These are phyloP conservation scores for Aurelia aurita DNA, from an alignment of 30 jellyfish, hydroid and myxozoan species.

Conservation along the genomic window DNA sequence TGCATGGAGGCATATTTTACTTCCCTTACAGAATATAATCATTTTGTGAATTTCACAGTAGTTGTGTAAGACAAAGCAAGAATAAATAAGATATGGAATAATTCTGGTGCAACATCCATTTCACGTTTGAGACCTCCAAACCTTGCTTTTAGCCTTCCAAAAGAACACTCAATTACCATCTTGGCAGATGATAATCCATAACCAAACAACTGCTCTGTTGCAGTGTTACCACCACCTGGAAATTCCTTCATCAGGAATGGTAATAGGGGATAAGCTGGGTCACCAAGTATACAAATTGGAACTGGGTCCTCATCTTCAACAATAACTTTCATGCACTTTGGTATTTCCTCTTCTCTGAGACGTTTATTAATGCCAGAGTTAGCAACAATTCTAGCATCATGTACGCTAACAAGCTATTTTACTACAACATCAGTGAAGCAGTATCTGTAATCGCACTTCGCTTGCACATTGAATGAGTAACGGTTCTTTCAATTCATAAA, in stretches of 20 bases:
- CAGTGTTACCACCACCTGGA: slow-evolving; percentile 48
- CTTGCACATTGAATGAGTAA: slow-evolving; percentile 60
- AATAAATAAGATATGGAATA: slow-evolving; percentile 23
- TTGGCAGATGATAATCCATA: slow-evolving; percentile 61
- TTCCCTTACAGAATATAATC: too few species aligned
- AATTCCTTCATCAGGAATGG: slow-evolving; percentile 74
- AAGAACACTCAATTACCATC: slow-evolving; percentile 68
- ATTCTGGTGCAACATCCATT: slow-evolving; percentile 19
- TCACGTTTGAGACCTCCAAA: slow-evolving; percentile 45
- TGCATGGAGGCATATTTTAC: too few species aligned
- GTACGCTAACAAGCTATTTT: slow-evolving; percentile 70
- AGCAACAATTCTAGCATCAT: slow-evolving; percentile 54
- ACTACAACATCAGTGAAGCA: slow-evolving; percentile 63
- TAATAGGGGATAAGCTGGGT: slow-evolving; percentile 82
- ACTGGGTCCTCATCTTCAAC: slow-evolving; percentile 58
- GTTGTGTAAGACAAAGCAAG: slow-evolving; percentile 53
- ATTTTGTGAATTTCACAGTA: slow-evolving; percentile 41
- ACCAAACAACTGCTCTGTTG: slow-evolving; percentile 65
- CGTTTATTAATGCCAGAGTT: slow-evolving; percentile 33
- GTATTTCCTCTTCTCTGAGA: slow-evolving; percentile 27
- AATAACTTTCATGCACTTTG: slow-evolving; percentile 38
- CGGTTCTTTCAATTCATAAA: slow-evolving; percentile 39
- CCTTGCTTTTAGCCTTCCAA: slow-evolving; percentile 70
- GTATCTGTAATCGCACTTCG: slow-evolving; percentile 58
- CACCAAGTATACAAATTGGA: slow-evolving; percentile 62